Base-by-base conservation (phyloP, 1,140 invertebrate genomes). In the Drosophila lini region DNA sequence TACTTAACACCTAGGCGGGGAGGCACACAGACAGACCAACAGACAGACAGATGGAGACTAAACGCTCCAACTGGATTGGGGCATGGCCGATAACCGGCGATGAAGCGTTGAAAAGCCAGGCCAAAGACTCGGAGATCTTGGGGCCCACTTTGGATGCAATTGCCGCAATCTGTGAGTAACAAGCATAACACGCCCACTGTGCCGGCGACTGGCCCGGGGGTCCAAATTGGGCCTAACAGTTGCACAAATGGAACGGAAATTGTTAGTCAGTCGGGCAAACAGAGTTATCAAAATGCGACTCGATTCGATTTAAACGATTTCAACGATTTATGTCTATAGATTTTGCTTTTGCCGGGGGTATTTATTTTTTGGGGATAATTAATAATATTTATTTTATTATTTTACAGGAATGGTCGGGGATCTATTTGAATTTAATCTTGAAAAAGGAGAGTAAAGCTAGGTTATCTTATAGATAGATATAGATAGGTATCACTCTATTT, bases 171-270 rank as follows among this genome's bases (percentile, higher is more conserved):
- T 71, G 61, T 31, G 61, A 64, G 61, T 64, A 71, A 71, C 69
- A 71, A 71, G 69, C 69, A 71, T 71, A 71, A 61, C 78, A 81
- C 74, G 61, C 77, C 77, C 62, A 71, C 69, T 59, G 69, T 38
- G 53, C 53, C 19, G 57, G 16, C 41, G 34, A 55, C 47, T 63
- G 71, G 53, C 73, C 56, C 40, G 73, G 74, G 62, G 74, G 74
- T 68, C 55, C 32, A 25, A 44, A 77, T 81, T 78, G 86, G 63
- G 82, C 75, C 67, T 80, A 88, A 74, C 38, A 77, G 65, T 80
- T 79, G 67, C 65, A 68, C 82, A 86, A 86, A 80, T 70, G 76
- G 71, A 86, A 82, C 82, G 82, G 82, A 86, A 86, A 78, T 83
- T 75, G 68, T 80, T 82, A 74, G 48, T 63, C 53, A 76, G 73